phyloP scores from a whole-genome alignment of 2,888 invertebrate genomes.

The Eupithecia pulchellata region DNA sequence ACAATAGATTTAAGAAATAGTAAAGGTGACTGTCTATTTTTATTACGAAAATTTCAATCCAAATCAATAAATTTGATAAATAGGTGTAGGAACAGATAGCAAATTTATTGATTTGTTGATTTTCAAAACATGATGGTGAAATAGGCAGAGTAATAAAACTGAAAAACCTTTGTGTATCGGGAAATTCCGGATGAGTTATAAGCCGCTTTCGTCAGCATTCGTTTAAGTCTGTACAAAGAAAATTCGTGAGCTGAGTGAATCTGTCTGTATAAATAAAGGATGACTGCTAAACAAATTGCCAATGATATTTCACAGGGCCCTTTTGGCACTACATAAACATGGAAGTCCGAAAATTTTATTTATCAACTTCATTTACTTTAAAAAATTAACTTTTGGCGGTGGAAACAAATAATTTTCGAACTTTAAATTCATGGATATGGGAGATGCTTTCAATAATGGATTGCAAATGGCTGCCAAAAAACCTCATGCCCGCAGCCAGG shows the following conservation, averaged over 20 bases:
- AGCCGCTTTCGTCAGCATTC: slow-evolving; percentile 74
- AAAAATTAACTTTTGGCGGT: not conserved
- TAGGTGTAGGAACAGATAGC: not conserved
- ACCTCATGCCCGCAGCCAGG: not conserved
- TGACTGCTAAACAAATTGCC: slow-evolving; percentile 12
- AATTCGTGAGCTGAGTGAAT: slow-evolving; percentile 34
- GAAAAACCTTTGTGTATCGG: slow-evolving; percentile 67
- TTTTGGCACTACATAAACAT: not conserved
- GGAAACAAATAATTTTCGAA: not conserved
- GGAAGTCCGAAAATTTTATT: not conserved
- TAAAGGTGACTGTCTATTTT: not conserved
- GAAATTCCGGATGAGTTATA: slow-evolving; percentile 66
- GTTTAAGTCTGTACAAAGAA: slow-evolving; percentile 77
- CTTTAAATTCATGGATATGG: not conserved
- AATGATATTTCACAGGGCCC: slow-evolving; percentile 11
- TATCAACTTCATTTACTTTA: not conserved
- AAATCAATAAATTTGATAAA: not conserved
- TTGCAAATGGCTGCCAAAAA: not conserved
- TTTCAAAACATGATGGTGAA: not conserved
- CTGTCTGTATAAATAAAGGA: slow-evolving; percentile 26
- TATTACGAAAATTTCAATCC: not conserved
- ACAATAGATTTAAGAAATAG: not conserved
- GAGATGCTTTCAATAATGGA: not conserved
- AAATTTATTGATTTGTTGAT: not conserved
- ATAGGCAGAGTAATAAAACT: slow-evolving; percentile 33